Evolutionary conservation across 2,797 vertebrate genomes (phyloP), one percentile per base, ranked within the genome.

Genomic region (Dromococcyx pavoninus): DNA sequence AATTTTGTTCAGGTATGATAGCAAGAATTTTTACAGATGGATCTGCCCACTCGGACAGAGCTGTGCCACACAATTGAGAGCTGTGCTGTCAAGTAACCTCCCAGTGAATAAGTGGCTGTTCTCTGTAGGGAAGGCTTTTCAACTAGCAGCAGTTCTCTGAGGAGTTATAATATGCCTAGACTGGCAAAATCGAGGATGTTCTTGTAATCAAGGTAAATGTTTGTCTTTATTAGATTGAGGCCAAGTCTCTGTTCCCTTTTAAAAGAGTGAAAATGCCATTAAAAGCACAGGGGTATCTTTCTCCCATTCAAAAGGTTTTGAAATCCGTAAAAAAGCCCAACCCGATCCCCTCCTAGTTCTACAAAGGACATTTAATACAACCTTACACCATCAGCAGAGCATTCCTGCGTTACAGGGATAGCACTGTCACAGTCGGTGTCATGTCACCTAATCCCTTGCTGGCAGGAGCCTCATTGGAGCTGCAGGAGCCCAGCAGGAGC

Each of bases 401-500:
- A 76, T 50, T 48, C 25, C 54, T 0, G 0, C 37, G 72, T 57
- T 58, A 27, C 27, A 73, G 32, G 22, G 3, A 0, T 3, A 54
- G 54, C 0, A 3, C 21, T 53, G 25, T 44, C 67, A 53, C 28
- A 50, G 53, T 15, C 44, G n/a, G 51, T 6, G 0, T 30, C 25
- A 0, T 21, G 28, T 27, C 72, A 39, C 7, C 51, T 61, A 17
- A 77, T 71, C 16, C 28, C 19, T 39, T 18, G 23, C 48, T 73
- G 77, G 32, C 67, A 76, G 60, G 28, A 91, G 8, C 18, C 10
- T 33, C n/a, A 19, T 5, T 9, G 24, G 44, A 56, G 62, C 48
- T 7, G 4, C 64, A 27, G 54, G 48, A 75, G 11, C 0, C 21
- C 8, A 70, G 32, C 0, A 0, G 33, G n/a, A 89, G 30, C 7